Evolutionary conservation across 2,113 vertebrate species (phyloP), one percentile per base, ranked within the genome.

Genomic region (Microcebus tavaratra): DNA sequence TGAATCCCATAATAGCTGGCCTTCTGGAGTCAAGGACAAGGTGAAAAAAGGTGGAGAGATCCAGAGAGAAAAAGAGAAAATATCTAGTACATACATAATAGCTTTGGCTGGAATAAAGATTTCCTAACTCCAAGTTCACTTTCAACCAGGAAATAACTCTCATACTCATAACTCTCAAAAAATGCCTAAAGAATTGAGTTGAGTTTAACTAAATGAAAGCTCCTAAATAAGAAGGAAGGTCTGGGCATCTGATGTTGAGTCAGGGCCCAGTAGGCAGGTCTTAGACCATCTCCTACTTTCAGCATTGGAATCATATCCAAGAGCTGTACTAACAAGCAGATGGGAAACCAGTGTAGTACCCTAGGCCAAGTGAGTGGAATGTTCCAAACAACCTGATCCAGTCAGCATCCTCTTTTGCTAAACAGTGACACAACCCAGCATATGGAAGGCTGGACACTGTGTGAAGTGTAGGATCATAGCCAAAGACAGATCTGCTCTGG

Each of bases 311-410:
- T 91, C 75, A 78, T 34, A 48, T 79, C 91, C 83, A 90, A 91
- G 70, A 97, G 42, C 79, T 97, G 79, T 94, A 57, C 92, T 91
- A 68, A 91, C 73, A 96, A 96, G 48, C 97, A 98, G 94, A 97
- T 97, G 96, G 94, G 39, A 94, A 91, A 63, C 61, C 81, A 93
- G 17, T 21, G n/a, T 68, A 61, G 23, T 42, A 50, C 57, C 73
- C 61, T 67, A 93, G 81, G 88, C 70, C 95, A 97, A 97, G 79
- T 31, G 39, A 91, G 86, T 87, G 23, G 53, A 96, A 96, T 96
- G 96, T 98, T 98, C 96, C 48, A 93, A 96, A 95, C 39, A 90
- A 84, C 57, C n/a, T 92, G 95, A 94, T 67, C 85, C 75, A 97
- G 79, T 95, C 82, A 86, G 67, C 39, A 91, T 94, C 45, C 36